Evolutionary conservation across 2,888 invertebrate genomes (phyloP).

Genomic region (Prosopocoilus inquinatus): DNA sequence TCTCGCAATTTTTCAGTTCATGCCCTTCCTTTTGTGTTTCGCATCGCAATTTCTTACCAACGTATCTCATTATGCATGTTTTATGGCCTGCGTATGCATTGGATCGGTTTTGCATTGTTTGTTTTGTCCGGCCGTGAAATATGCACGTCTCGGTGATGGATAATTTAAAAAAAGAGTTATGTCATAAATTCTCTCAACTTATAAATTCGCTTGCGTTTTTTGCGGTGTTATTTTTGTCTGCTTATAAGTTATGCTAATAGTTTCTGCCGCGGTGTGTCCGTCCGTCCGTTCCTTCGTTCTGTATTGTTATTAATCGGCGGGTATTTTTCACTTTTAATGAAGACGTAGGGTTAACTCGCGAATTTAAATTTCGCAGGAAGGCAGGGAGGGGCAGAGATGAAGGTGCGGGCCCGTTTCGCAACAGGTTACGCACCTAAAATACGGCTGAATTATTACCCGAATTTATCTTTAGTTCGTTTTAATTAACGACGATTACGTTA

Average conservation of each 20-base stretch:
- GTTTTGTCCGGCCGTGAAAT: conserved; percentile 11
- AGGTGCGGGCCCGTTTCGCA: background rate
- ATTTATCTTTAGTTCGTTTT: conserved; percentile 2
- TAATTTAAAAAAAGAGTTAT: conserved; percentile 11
- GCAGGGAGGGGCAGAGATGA: too few relatives aligned
- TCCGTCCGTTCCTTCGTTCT: conserved; percentile 1
- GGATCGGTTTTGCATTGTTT: conserved; percentile 13
- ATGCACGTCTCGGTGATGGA: conserved; percentile 14
- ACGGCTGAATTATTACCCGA: background rate
- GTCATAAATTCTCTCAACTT: conserved; percentile 10
- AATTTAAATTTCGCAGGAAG: background rate
- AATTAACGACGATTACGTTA: background rate
- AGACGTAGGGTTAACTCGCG: conserved; percentile 7
- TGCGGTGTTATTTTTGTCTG: conserved; percentile 12
- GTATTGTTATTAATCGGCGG: conserved; percentile 18
- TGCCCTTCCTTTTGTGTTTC: conserved; percentile 3
- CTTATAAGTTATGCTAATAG: conserved; percentile 18
- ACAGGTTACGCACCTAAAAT: background rate
- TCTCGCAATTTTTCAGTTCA: background rate
- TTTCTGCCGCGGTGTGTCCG: conserved; percentile 4
- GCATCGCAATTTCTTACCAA: conserved; percentile 8
- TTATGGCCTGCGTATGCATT: conserved; percentile 14
- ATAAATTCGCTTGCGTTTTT: conserved; percentile 6
- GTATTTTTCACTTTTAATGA: conserved; percentile 23
- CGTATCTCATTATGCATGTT: conserved; percentile 15